phyloP scores from a whole-genome alignment of 2,888 invertebrate genomes.

The Drosophila colorata region DNA sequence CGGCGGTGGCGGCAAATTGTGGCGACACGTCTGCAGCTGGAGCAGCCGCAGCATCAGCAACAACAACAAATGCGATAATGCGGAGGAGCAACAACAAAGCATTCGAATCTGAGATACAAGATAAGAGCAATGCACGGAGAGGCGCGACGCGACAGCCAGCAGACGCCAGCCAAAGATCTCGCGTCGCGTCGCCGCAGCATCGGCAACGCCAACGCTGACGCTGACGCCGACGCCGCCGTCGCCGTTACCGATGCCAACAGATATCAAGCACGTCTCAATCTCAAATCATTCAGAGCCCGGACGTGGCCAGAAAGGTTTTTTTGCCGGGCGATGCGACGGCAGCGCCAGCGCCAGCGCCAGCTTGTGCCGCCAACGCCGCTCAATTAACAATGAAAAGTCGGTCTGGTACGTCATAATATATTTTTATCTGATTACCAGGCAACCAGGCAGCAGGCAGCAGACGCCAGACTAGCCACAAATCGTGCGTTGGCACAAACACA shows the following conservation, averaged over 20 bases:
- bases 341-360: neutral
- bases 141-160: slow-evolving; percentile 51
- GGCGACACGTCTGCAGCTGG: slow-evolving; percentile 80
- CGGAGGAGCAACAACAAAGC: slow-evolving; percentile 36
- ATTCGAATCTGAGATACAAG: slow-evolving; percentile 56
- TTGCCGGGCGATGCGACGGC: slow-evolving; percentile 16
- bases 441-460: slow-evolving; percentile 25
- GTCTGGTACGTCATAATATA: slow-evolving; percentile 78
- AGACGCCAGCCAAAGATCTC: slow-evolving; percentile 55
- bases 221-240: slow-evolving; percentile 38
- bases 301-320: slow-evolving; percentile 59
- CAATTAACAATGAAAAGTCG: slow-evolving; percentile 74
- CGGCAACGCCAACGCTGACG: slow-evolving; percentile 48
- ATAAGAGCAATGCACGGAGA: slow-evolving; percentile 62
- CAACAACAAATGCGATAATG: slow-evolving; percentile 60
- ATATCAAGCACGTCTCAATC: slow-evolving; percentile 73
- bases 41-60: slow-evolving; percentile 45
- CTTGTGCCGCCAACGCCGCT: slow-evolving; percentile 59
- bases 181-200: slow-evolving; percentile 45
- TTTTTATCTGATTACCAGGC: slow-evolving; percentile 76
- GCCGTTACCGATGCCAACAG: slow-evolving; percentile 59
- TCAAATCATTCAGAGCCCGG: slow-evolving; percentile 60
- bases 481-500: slow-evolving; percentile 59
- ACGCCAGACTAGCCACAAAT: slow-evolving; percentile 51
- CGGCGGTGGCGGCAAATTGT: slow-evolving; percentile 81